These are phyloP conservation scores for Carcinoscorpius rotundicauda DNA, from an alignment of 1,140 invertebrate genomes.

Conservation along the genomic window DNA sequence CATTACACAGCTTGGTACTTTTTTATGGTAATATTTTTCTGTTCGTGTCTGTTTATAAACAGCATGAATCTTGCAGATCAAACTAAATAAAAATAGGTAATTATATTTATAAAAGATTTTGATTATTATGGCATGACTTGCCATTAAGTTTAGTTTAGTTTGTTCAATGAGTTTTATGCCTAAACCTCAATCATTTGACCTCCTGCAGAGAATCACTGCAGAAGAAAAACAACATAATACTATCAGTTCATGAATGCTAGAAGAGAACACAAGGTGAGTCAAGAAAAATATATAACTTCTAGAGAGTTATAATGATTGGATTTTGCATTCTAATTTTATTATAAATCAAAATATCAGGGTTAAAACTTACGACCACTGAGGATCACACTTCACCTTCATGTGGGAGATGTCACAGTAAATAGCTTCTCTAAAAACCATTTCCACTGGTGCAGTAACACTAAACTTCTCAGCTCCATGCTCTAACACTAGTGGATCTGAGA, in stretches of 20 bases:
- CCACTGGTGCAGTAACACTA: constrained; percentile 93
- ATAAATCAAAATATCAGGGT: no score
- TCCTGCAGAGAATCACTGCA: neutral
- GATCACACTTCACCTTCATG: constrained; percentile 61
- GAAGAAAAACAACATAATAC: neutral
- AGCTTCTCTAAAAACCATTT: constrained; percentile 87
- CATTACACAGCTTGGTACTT: no score
- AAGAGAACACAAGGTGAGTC: neutral
- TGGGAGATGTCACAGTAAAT: constrained; percentile 93
- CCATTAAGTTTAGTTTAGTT: no score
- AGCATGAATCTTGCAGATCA: no score
- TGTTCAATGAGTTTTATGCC: no score
- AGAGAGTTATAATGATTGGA: neutral
- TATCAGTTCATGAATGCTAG: neutral
- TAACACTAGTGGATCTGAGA: constrained; percentile 87
- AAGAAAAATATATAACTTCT: neutral
- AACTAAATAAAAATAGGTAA: no score
- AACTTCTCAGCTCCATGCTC: constrained; percentile 93
- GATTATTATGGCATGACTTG: no score
- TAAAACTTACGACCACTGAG: constrained; percentile 24
- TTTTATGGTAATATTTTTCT: no score
- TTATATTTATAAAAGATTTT: no score
- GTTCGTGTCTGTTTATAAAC: no score
- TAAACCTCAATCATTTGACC: neutral
- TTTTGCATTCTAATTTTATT: neutral